Conservation (phyloP, 2,888 invertebrate species). For the Aradus depressus region DNA sequence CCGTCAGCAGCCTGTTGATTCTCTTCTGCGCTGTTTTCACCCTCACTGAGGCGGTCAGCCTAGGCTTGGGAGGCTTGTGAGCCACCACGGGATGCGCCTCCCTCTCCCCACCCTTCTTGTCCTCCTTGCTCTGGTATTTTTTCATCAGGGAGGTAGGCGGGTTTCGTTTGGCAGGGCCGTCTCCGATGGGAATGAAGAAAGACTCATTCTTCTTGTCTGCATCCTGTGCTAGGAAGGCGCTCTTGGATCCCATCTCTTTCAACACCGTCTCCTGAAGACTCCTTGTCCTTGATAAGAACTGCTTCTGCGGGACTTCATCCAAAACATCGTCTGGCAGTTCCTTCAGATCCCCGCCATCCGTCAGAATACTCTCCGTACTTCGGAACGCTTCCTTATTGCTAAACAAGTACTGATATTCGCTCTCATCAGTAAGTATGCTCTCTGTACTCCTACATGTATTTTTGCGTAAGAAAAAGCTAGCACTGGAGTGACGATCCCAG, state of each 20-base stretch:
- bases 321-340: constrained; percentile 25
- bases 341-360: constrained; percentile 48
- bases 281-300: constrained; percentile 37
- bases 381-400: constrained; percentile 35
- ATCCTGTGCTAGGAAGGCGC: constrained; percentile 19
- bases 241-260: constrained; percentile 22
- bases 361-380: constrained; percentile 67
- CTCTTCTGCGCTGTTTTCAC: constrained; percentile 14
- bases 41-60: constrained; percentile 34
- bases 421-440: constrained; percentile 63
- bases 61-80: constrained; percentile 62
- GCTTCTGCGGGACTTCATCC: constrained; percentile 29
- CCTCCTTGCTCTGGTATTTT: constrained; percentile 27
- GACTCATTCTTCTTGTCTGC: constrained; percentile 29
- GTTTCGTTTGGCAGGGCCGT: constrained; percentile 24
- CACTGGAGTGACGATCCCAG: constrained; percentile 46
- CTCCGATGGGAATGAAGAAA: constrained; percentile 31
- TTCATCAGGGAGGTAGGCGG: constrained; percentile 26
- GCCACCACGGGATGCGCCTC: constrained; percentile 40
- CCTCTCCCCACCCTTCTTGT: constrained; percentile 20
- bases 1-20: constrained; percentile 12
- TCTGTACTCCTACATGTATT: constrained; percentile 60
- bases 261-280: constrained; percentile 38
- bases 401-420: constrained; percentile 43
- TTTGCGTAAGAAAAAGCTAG: constrained; percentile 66